phyloP scores from a whole-genome alignment of 2,797 vertebrate genomes.

The Chanos chanos region DNA sequence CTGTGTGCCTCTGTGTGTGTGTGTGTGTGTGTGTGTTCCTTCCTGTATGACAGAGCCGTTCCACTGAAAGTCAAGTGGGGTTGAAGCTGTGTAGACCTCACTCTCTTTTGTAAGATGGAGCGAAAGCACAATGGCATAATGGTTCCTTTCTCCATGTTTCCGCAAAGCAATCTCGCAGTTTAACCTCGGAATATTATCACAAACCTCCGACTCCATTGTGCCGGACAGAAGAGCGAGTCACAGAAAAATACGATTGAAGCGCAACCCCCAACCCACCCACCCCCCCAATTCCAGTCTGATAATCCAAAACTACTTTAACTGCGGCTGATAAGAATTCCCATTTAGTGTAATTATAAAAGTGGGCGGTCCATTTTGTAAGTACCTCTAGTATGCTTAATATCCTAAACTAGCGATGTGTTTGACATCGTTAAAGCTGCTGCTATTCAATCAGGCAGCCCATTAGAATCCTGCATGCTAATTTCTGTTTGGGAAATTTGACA shows the following conservation, averaged over 20 bases:
- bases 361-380: slow-evolving; percentile 47
- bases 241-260: slow-evolving; percentile 44
- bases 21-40: slow-evolving; percentile 55
- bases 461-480: slow-evolving; percentile 79
- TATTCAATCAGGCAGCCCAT: slow-evolving; percentile 72
- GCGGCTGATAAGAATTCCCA: slow-evolving; percentile 71
- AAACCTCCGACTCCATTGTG: slow-evolving; percentile 46
- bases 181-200: slow-evolving; percentile 70
- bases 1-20: slow-evolving; percentile 30
- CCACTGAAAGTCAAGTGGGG: slow-evolving; percentile 42
- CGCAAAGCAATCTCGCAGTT: slow-evolving; percentile 70
- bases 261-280: too few relatives aligned
- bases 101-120: slow-evolving; percentile 30
- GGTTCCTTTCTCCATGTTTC: slow-evolving; percentile 62
- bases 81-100: slow-evolving; percentile 32
- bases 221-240: slow-evolving; percentile 56
- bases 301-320: slow-evolving; percentile 72
- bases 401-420: slow-evolving; percentile 22
- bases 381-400: slow-evolving; percentile 42
- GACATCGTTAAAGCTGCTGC: slow-evolving; percentile 25
- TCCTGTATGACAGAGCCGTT: slow-evolving; percentile 34
- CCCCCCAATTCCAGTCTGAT: too few relatives aligned
- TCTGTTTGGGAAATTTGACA: slow-evolving; percentile 93
- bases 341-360: slow-evolving; percentile 75
- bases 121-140: slow-evolving; percentile 48